A percentile compares a stretch with the other conserved stretches of the same genome.
Evolutionary conservation across 2,888 invertebrate genomes (phyloP).

Genomic region (Chesias legatella): DNA sequence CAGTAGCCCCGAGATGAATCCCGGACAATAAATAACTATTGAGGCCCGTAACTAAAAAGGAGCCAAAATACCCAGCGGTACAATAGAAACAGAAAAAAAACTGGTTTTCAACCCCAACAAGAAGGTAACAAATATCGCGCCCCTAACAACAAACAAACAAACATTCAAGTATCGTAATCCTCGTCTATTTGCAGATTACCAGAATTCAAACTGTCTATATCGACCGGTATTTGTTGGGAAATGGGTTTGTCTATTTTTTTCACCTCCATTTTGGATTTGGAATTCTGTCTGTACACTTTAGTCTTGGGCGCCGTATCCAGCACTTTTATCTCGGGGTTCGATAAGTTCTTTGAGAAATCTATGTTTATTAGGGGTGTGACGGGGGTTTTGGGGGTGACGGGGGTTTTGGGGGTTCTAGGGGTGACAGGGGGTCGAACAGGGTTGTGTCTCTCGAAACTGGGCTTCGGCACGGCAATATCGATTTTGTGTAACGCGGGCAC

Average conservation of each 20-base stretch:
- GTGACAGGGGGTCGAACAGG: slow-evolving; percentile 32
- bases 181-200: slow-evolving; percentile 73
- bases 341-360: slow-evolving; percentile 63
- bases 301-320: slow-evolving; percentile 47
- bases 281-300: slow-evolving; percentile 52
- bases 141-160: slow-evolving; percentile 45
- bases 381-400: slow-evolving; percentile 41
- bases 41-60: no score
- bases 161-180: slow-evolving; percentile 77
- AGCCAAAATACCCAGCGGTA: no score
- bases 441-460: slow-evolving; percentile 27
- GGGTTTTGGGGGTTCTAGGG: slow-evolving; percentile 40
- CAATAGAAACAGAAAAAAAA: slow-evolving; percentile 30
- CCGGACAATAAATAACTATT: no score
- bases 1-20: no score
- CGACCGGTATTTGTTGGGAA: slow-evolving; percentile 37
- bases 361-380: slow-evolving; percentile 65
- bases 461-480: slow-evolving; percentile 45
- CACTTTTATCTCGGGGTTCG: slow-evolving; percentile 66
- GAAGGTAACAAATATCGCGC: slow-evolving; percentile 39
- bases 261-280: slow-evolving; percentile 49
- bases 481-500: slow-evolving; percentile 44
- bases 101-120: slow-evolving; percentile 28
- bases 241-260: slow-evolving; percentile 50
- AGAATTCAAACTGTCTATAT: slow-evolving; percentile 62